These are phyloP conservation scores for Hartigia nigra DNA, from an alignment of 2,888 invertebrate genomes.

Conservation along the genomic window DNA sequence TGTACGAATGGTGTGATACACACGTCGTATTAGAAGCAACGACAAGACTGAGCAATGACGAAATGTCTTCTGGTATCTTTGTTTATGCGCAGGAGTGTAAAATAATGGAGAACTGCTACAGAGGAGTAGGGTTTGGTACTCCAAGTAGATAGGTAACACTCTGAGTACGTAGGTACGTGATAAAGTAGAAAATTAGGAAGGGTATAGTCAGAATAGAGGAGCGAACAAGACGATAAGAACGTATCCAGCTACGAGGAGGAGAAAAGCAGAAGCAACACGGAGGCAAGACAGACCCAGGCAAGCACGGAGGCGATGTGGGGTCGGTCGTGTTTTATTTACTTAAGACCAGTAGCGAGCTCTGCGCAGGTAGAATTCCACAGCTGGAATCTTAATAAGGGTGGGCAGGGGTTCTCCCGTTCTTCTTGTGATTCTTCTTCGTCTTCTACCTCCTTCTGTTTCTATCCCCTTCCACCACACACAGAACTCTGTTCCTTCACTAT, in stretches of 20 bases:
- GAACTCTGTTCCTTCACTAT: slow-evolving; percentile 6
- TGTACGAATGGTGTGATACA: background rate
- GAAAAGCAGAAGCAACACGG: slow-evolving; percentile 21
- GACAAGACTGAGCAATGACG: background rate
- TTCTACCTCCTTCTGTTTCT: background rate
- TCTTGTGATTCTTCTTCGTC: background rate
- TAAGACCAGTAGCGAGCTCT: slow-evolving; percentile 64
- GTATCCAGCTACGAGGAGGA: slow-evolving; percentile 23
- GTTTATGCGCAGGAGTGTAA: background rate
- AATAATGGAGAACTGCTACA: background rate
- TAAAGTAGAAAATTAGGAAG: background rate
- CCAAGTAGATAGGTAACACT: no score
- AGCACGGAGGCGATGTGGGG: slow-evolving; percentile 48
- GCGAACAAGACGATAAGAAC: background rate
- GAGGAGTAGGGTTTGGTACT: no score
- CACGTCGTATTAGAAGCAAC: background rate
- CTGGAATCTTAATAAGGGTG: slow-evolving; percentile 66
- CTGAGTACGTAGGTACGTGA: background rate
- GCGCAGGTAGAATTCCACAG: slow-evolving; percentile 65
- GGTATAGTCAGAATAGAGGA: background rate
- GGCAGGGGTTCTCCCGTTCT: slow-evolving; percentile 56
- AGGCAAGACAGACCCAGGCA: slow-evolving; percentile 26
- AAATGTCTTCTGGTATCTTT: background rate
- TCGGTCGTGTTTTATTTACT: slow-evolving; percentile 64
- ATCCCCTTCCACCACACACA: background rate